Conservation (phyloP, 92 coral and sea anemone species). For the Actinernus sp. region DNA sequence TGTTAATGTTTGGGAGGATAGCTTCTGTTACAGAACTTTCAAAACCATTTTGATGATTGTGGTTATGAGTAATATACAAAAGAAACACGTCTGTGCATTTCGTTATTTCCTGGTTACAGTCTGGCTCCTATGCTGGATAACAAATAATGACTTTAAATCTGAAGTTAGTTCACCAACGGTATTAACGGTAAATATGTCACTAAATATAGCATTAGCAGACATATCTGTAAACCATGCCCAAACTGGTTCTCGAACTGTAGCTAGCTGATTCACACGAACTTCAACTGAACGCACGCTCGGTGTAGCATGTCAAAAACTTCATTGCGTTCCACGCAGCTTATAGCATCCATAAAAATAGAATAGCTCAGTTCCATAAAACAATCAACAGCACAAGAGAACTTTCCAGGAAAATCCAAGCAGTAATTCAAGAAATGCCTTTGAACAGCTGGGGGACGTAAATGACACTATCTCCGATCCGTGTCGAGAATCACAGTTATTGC, state of each 20-base stretch:
- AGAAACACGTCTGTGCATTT: no score
- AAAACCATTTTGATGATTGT: conserved; percentile 10
- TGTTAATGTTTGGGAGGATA: conserved; percentile 21
- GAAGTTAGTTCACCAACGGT: conserved; percentile 32
- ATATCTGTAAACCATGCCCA: conserved; percentile 46
- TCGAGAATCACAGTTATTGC: no score
- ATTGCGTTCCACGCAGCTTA: conserved; percentile 32
- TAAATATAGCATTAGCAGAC: conserved; percentile 53
- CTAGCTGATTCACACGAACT: conserved; percentile 16
- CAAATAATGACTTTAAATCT: conserved; percentile 37
- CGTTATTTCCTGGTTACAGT: conserved; percentile 26
- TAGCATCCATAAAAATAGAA: conserved; percentile 31
- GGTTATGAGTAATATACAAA: conserved; percentile 30
- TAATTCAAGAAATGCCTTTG: conserved; percentile 50
- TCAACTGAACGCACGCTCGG: conserved; percentile 27
- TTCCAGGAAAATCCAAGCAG: conserved; percentile 47
- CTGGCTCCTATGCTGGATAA: conserved; percentile 36
- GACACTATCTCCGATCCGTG: no score
- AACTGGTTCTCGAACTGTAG: conserved; percentile 55
- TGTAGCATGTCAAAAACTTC: conserved; percentile 36
- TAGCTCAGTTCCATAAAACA: conserved; percentile 55
- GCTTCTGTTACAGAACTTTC: conserved; percentile 48
- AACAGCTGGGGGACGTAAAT: no score
- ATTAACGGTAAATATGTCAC: conserved; percentile 43
- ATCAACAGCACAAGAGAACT: conserved; percentile 67